Percentiles rank a stretch among this genome's conserved stretches.
Conservation (phyloP, 2,888 invertebrate genomes). For the Drosophila emarginata region DNA sequence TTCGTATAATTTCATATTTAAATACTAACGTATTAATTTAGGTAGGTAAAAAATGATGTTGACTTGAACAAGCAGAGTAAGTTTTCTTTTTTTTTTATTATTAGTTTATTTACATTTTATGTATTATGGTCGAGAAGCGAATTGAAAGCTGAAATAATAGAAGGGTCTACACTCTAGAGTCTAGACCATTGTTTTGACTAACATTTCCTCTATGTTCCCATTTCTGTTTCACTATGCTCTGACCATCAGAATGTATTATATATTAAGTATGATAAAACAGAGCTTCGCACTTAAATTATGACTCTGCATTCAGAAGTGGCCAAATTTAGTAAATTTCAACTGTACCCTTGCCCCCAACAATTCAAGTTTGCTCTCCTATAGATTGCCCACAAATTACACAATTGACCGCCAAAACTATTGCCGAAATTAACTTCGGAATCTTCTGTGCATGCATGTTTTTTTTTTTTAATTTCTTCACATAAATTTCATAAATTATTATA, state of each 20-base stretch:
- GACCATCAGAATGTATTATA: constrained; percentile 54
- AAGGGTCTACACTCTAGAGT: too few relatives aligned
- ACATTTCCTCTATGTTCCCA: constrained; percentile 22
- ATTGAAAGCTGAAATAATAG: constrained; percentile 24
- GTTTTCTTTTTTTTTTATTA: too few relatives aligned
- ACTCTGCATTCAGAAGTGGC: constrained; percentile 32
- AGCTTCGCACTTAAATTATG: constrained; percentile 50
- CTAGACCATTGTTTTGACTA: constrained; percentile 44
- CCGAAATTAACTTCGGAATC: constrained; percentile 50
- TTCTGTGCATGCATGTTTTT: constrained; percentile 11
- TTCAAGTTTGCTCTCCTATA: constrained; percentile 23
- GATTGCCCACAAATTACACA: constrained; percentile 53
- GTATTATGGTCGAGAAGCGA: constrained; percentile 21
- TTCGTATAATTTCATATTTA: too few relatives aligned
- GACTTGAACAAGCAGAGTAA: too few relatives aligned
- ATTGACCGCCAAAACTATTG: constrained; percentile 63
- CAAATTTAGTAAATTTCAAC: constrained; percentile 4
- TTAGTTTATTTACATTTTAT: too few relatives aligned
- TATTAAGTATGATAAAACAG: constrained; percentile 54
- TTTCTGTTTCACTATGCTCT: constrained; percentile 4
- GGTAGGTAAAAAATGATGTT: too few relatives aligned
- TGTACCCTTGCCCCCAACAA: constrained; percentile 15
- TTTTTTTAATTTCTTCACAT: constrained; percentile 52
- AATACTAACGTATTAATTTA: too few relatives aligned
- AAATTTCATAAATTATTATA: constrained; percentile 62